Evolutionary conservation across 2,113 vertebrate species (phyloP).

Genomic region (Burhinus bistriatus): DNA sequence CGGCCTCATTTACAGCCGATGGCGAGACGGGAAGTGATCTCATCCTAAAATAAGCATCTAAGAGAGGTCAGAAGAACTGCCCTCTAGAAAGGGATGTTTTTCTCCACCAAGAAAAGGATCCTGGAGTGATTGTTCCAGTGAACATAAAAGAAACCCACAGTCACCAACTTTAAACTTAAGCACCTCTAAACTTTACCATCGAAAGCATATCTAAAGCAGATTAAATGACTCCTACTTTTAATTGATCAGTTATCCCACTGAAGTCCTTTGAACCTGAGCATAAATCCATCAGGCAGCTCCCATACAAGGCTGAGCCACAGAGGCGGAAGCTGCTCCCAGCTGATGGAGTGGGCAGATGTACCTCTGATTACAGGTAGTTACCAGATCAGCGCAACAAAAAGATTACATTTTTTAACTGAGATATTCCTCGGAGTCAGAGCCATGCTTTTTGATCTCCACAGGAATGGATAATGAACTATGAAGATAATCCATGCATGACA

Average conservation of each 20-base stretch:
- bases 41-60: slow-evolving; percentile 43
- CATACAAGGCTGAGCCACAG: fast-evolving
- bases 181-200: background rate
- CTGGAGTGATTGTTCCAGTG: background rate
- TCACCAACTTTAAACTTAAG: background rate
- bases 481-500: background rate
- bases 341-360: background rate
- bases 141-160: background rate
- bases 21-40: background rate
- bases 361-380: background rate
- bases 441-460: background rate
- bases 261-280: background rate
- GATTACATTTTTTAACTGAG: background rate
- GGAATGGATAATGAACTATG: slow-evolving; percentile 16
- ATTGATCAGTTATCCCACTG: background rate
- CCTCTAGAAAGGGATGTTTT: background rate
- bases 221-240: slow-evolving; percentile 2
- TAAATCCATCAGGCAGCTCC: background rate
- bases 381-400: background rate
- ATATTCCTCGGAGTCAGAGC: background rate
- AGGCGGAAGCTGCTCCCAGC: background rate
- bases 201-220: background rate
- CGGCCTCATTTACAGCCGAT: background rate
- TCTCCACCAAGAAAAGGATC: background rate
- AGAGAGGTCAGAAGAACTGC: slow-evolving; percentile 30